phyloP scores from a whole-genome alignment of 2,797 vertebrate genomes.

The Australoheros facetus region DNA sequence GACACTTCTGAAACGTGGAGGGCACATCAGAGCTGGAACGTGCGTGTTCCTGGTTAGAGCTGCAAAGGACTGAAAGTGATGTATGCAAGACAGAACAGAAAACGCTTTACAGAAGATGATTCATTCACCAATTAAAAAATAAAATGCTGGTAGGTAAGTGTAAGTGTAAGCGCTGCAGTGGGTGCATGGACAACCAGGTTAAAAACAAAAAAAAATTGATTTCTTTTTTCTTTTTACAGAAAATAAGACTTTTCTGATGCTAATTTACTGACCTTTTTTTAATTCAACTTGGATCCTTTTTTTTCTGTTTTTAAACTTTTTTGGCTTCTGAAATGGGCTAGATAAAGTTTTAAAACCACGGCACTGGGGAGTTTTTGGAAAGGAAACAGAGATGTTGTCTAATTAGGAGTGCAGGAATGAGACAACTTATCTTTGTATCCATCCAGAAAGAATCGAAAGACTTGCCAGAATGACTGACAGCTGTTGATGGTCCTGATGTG shows the following conservation, averaged over 20 bases:
- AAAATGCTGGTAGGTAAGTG: neutral
- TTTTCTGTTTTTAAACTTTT: neutral
- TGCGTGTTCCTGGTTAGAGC: no score
- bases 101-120: slow-evolving; percentile 28
- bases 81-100: slow-evolving; percentile 6
- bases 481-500: slow-evolving; percentile 26
- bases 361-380: slow-evolving; percentile 22
- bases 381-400: slow-evolving; percentile 2
- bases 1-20: neutral
- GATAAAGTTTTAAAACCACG: neutral
- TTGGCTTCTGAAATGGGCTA: neutral
- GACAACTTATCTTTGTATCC: neutral
- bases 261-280: neutral
- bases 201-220: neutral
- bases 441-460: slow-evolving; percentile 2
- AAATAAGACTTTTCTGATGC: neutral
- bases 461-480: slow-evolving; percentile 40
- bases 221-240: neutral
- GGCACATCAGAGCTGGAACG: neutral
- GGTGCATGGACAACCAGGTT: neutral
- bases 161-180: neutral
- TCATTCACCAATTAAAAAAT: slow-evolving; percentile 16
- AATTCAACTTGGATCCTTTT: neutral
- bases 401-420: neutral
- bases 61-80: neutral